Evolutionary conservation across 2,113 vertebrate species (phyloP).

Genomic region (Thymallus thymallus): DNA sequence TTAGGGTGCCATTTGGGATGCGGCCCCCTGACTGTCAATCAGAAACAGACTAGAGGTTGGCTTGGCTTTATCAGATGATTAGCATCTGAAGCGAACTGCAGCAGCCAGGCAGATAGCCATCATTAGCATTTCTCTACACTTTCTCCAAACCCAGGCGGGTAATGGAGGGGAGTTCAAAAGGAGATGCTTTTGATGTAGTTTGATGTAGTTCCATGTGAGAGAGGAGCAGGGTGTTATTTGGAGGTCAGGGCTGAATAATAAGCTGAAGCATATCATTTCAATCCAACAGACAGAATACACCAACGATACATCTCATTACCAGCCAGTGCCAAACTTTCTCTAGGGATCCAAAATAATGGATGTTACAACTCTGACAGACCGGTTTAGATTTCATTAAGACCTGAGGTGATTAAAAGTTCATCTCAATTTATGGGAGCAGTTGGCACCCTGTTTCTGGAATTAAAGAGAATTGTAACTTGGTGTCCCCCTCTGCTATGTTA

Average conservation of each 20-base stretch:
- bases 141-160: neutral
- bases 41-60: neutral
- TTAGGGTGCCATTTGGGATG: no score
- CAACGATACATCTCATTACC: neutral
- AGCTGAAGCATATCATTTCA: neutral
- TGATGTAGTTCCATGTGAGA: slow-evolving; percentile 9
- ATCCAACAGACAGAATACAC: neutral
- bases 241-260: slow-evolving; percentile 29
- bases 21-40: neutral
- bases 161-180: neutral
- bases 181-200: slow-evolving; percentile 17
- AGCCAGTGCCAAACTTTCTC: neutral
- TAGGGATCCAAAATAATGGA: slow-evolving; percentile 40
- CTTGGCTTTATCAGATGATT: neutral
- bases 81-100: neutral
- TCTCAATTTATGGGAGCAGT: neutral
- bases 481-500: slow-evolving; percentile 40
- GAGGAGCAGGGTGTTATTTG: slow-evolving; percentile 3
- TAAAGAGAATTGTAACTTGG: slow-evolving; percentile 42
- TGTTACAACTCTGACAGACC: slow-evolving; percentile 9
- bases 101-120: neutral
- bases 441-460: slow-evolving; percentile 26
- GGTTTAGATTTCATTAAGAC: neutral
- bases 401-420: neutral
- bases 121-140: neutral